These are phyloP conservation scores for Drosophila nasuta DNA, from an alignment of 1,140 invertebrate species.

Conservation along the genomic window DNA sequence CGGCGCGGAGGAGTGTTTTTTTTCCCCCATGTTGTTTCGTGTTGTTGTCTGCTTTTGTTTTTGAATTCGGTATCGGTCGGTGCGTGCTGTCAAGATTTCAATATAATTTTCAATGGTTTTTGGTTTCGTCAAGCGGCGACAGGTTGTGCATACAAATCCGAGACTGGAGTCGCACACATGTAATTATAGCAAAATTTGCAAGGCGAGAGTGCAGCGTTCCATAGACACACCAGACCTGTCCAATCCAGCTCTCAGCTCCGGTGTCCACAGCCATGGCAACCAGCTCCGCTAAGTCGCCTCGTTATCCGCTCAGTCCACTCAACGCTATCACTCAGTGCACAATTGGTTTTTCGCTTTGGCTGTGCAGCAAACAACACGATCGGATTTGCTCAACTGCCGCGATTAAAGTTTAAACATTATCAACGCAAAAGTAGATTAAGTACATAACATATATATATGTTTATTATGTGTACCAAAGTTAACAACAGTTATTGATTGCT, in stretches of 20 bases:
- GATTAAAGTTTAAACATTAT: constrained; percentile 12
- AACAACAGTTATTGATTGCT: neutral
- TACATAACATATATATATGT: neutral
- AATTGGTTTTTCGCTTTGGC: constrained; percentile 42
- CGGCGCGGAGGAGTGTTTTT: constrained; percentile 8
- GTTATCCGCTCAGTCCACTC: constrained; percentile 1
- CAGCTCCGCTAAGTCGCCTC: neutral
- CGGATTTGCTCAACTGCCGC: constrained; percentile 1
- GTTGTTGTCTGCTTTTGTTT: neutral
- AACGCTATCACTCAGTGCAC: constrained; percentile 45
- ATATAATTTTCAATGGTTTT: constrained; percentile 46
- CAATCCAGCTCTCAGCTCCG: constrained; percentile 16
- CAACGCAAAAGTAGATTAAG: neutral
- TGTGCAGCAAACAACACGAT: neutral
- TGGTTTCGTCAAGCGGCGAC: constrained; percentile 49
- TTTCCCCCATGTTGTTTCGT: too few species aligned
- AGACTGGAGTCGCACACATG: constrained; percentile 34
- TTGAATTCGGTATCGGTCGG: constrained; percentile 10
- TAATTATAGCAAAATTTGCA: constrained; percentile 47
- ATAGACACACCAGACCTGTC: too few species aligned
- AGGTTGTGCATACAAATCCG: constrained; percentile 67
- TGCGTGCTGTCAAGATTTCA: constrained; percentile 53
- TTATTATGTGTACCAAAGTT: neutral
- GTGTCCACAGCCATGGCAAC: constrained; percentile 5
- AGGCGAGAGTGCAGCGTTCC: constrained; percentile 34